Percentiles rank a stretch among this genome's conserved stretches.
Conservation (phyloP, 1,140 invertebrate genomes). For the Panagrolaimus sp. region DNA sequence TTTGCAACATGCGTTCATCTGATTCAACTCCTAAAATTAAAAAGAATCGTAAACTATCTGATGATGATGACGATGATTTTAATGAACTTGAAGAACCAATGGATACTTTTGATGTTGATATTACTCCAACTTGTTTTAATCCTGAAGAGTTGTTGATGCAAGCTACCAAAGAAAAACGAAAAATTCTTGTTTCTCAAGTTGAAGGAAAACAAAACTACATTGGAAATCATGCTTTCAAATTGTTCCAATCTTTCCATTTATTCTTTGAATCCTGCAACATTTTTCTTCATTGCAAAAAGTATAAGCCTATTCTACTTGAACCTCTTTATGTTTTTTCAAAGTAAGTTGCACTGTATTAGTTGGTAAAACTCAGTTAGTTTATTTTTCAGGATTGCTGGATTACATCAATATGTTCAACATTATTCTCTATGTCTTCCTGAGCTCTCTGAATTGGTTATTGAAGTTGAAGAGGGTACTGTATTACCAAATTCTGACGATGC, state of each 20-base stretch:
- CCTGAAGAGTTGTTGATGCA: too few relatives aligned
- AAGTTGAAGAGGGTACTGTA: neutral
- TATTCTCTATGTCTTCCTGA: neutral
- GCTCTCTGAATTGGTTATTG: neutral
- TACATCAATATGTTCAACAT: neutral
- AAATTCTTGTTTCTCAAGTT: too few relatives aligned
- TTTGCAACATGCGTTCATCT: too few relatives aligned
- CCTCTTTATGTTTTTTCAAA: constrained; percentile 1
- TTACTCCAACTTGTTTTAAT: too few relatives aligned
- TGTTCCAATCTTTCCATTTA: neutral
- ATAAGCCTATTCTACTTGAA: neutral
- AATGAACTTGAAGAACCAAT: neutral
- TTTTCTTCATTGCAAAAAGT: neutral
- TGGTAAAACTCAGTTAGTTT: neutral
- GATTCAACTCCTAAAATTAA: too few relatives aligned
- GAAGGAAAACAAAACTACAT: neutral
- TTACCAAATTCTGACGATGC: neutral
- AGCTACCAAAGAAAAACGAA: too few relatives aligned
- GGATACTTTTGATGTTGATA: neutral
- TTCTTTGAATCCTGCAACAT: neutral
- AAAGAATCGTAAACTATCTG: neutral
- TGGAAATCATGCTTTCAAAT: neutral
- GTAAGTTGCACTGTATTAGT: neutral
- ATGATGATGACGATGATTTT: neutral
- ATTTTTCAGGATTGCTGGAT: neutral